Evolutionary conservation across 23 tunicate genomes (phyloP).

Genomic region (Botrylloides violaceus): DNA sequence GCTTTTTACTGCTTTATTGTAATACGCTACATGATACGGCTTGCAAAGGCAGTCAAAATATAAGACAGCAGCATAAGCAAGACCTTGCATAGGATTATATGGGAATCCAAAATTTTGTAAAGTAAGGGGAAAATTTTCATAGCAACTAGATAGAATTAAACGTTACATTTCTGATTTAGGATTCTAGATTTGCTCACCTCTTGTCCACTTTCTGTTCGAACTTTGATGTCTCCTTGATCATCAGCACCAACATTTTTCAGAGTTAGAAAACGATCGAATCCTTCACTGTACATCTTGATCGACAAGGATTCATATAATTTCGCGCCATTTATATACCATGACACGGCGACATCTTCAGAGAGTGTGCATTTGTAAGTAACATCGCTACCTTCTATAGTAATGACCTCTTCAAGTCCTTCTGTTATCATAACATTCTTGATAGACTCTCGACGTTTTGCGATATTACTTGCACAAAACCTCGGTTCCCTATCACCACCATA

Average conservation of each 20-base stretch:
- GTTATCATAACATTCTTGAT: not conserved
- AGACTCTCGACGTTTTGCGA: not conserved
- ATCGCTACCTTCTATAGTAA: conserved; percentile 24
- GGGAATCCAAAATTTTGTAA: too few relatives aligned
- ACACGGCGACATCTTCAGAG: conserved; percentile 53
- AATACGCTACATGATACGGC: too few relatives aligned
- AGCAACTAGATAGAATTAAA: too few relatives aligned
- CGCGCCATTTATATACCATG: conserved; percentile 67
- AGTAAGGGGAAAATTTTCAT: too few relatives aligned
- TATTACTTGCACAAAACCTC: not conserved
- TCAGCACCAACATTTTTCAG: conserved; percentile 27
- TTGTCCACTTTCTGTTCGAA: conserved; percentile 42
- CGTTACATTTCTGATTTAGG: too few relatives aligned
- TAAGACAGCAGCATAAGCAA: too few relatives aligned
- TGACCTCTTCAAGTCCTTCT: conserved; percentile 44
- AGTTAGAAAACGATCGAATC: conserved; percentile 34
- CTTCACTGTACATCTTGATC: conserved; percentile 29
- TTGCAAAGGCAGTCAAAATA: too few relatives aligned
- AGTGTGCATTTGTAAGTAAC: conserved; percentile 61
- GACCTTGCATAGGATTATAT: too few relatives aligned
- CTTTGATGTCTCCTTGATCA: conserved; percentile 48
- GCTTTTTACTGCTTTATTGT: too few relatives aligned
- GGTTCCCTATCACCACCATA: not conserved
- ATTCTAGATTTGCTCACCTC: not conserved
- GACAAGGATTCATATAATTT: conserved; percentile 35